A percentile compares a stretch with the other conserved stretches of the same genome.
Evolutionary conservation across 2,888 invertebrate species (phyloP).

Genomic region (Ctenicera cuprea): DNA sequence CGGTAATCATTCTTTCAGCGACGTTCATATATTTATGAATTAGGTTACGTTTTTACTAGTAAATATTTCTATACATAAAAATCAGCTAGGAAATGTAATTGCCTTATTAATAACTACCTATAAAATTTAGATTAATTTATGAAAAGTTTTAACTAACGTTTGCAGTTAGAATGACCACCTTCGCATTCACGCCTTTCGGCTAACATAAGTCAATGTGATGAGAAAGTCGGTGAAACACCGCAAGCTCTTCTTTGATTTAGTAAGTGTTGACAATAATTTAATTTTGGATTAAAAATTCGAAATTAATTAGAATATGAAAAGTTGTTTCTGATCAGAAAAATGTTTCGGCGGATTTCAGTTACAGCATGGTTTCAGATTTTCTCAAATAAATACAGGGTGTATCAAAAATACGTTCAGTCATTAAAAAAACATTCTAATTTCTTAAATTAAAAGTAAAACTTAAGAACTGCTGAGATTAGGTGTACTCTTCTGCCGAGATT

Average conservation of each 20-base stretch:
- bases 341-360: too few relatives aligned
- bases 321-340: too few relatives aligned
- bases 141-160: slow-evolving; percentile 3
- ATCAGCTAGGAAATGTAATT: slow-evolving; percentile 20
- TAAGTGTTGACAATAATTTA: too few relatives aligned
- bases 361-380: too few relatives aligned
- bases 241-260: slow-evolving; percentile 5
- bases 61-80: background rate
- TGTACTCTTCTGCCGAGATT: too few relatives aligned
- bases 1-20: slow-evolving; percentile 20
- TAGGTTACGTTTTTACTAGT: slow-evolving; percentile 7
- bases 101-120: slow-evolving; percentile 19
- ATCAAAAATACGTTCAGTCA: too few relatives aligned
- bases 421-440: too few relatives aligned
- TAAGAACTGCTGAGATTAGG: too few relatives aligned
- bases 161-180: slow-evolving; percentile 5
- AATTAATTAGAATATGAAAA: too few relatives aligned
- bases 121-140: slow-evolving; percentile 22
- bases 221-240: slow-evolving; percentile 1
- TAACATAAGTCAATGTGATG: slow-evolving; percentile 1
- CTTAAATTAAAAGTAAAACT: too few relatives aligned
- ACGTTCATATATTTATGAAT: slow-evolving; percentile 20
- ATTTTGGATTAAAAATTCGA: too few relatives aligned
- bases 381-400: too few relatives aligned
- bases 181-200: slow-evolving; percentile 9